Evolutionary conservation across 2,888 invertebrate genomes (phyloP).

Genomic region (Acanthosepion pharaonis): DNA sequence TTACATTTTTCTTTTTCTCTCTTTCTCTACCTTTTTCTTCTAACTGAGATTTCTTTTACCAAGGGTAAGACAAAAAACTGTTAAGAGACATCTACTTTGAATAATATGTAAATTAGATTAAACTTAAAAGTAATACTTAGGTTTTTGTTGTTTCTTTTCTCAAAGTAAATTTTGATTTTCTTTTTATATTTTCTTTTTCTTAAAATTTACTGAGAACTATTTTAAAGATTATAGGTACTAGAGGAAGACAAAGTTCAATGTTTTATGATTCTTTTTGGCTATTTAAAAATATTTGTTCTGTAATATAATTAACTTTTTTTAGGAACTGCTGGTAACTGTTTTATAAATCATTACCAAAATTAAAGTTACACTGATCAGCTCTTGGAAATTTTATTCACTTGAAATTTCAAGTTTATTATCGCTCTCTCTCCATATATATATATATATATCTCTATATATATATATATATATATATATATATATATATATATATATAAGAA

Average conservation of each 20-base stretch:
- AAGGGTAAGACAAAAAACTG: neutral
- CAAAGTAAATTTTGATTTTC: neutral
- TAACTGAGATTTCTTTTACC: neutral
- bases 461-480: too few relatives aligned
- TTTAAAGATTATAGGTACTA: neutral
- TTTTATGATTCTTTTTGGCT: neutral
- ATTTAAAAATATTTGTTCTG: neutral
- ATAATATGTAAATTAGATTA: slow-evolving; percentile 33
- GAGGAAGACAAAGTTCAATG: neutral
- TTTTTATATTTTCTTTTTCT: neutral
- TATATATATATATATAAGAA: too few relatives aligned
- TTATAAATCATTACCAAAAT: too few relatives aligned
- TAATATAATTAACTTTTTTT: neutral
- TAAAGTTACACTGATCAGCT: neutral
- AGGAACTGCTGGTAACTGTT: neutral
- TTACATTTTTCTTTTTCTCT: neutral
- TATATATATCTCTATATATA: too few relatives aligned
- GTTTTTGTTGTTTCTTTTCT: neutral
- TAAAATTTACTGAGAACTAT: neutral
- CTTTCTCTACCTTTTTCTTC: neutral
- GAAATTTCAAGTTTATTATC: neutral
- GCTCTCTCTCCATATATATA: too few relatives aligned
- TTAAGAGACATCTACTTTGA: neutral
- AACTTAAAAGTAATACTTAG: neutral
- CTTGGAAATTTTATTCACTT: neutral